Conservation (phyloP, 2,113 vertebrate genomes). For the Dicerorhinus sumatrensis region DNA sequence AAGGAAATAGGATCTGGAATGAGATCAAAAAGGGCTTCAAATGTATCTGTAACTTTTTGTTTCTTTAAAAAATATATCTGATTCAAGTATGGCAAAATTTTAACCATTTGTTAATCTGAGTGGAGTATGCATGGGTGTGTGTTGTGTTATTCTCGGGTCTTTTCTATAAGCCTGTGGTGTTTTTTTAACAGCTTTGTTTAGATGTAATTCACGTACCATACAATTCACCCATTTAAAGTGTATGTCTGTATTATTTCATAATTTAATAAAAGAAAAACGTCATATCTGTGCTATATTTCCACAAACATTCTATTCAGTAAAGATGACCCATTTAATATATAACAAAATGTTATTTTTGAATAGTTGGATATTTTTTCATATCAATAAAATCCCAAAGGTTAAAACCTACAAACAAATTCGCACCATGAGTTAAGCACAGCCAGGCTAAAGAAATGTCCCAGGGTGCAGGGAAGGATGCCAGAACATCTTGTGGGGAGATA, state of each 20-base stretch:
- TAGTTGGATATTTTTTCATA: background rate
- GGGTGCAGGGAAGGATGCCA: background rate
- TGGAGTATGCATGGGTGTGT: background rate
- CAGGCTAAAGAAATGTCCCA: background rate
- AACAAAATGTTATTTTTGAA: background rate
- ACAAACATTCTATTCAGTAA: conserved; percentile 10
- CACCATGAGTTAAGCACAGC: background rate
- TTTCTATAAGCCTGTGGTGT: background rate
- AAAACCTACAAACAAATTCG: background rate
- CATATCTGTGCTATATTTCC: background rate
- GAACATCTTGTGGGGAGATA: background rate
- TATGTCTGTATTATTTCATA: conserved; percentile 1
- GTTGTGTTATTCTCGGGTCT: background rate
- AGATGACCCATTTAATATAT: background rate
- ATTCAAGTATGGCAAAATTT: conserved; percentile 11
- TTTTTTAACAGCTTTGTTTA: background rate
- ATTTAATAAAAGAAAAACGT: background rate
- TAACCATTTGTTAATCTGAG: background rate
- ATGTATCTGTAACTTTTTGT: background rate
- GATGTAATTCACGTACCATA: background rate
- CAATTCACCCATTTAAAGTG: background rate
- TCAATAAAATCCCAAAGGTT: background rate
- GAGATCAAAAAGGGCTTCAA: conserved; percentile 32
- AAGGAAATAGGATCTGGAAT: background rate
- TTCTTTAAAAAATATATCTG: background rate